Evolutionary conservation across 2,113 vertebrate species (phyloP).

Genomic region (Synodontis membranacea): DNA sequence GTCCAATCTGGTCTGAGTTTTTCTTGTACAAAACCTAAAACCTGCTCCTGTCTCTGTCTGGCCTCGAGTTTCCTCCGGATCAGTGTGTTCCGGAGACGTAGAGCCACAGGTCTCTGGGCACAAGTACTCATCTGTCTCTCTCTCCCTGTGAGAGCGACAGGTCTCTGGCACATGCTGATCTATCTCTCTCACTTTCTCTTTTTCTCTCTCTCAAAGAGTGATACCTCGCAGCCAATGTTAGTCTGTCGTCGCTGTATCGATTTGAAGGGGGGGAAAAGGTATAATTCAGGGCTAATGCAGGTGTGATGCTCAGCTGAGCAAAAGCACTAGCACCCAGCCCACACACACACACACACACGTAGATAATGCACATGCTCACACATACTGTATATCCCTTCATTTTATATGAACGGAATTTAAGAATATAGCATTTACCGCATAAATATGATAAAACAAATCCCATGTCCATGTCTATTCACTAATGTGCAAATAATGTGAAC

Average conservation of each 20-base stretch:
- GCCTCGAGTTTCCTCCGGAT: constrained; percentile 6
- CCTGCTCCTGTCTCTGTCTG: not conserved
- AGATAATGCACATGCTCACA: not conserved
- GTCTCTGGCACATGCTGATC: constrained; percentile 17
- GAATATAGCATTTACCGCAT: not conserved
- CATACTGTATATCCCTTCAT: not conserved
- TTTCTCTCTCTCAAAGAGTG: constrained; percentile 39
- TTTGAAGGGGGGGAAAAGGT: constrained; percentile 58
- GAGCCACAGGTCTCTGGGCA: constrained; percentile 10
- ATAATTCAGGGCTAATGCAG: constrained; percentile 58
- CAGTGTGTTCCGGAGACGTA: constrained; percentile 8
- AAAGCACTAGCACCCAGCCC: constrained; percentile 9
- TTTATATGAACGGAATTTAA: not conserved
- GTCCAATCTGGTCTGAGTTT: constrained; percentile 13
- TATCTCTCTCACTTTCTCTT: constrained; percentile 14
- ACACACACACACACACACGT: constrained; percentile 9
- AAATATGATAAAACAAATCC: not conserved
- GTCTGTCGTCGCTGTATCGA: constrained; percentile 55
- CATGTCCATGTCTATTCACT: not conserved
- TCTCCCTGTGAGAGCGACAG: constrained; percentile 23
- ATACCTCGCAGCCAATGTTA: constrained; percentile 56
- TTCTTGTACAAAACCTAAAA: constrained; percentile 9
- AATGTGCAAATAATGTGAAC: constrained; percentile 37
- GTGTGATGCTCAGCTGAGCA: constrained; percentile 55
- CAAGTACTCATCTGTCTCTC: constrained; percentile 20